Evolutionary conservation across 2,113 vertebrate genomes (phyloP).

Genomic region (Embiotoca jacksoni): DNA sequence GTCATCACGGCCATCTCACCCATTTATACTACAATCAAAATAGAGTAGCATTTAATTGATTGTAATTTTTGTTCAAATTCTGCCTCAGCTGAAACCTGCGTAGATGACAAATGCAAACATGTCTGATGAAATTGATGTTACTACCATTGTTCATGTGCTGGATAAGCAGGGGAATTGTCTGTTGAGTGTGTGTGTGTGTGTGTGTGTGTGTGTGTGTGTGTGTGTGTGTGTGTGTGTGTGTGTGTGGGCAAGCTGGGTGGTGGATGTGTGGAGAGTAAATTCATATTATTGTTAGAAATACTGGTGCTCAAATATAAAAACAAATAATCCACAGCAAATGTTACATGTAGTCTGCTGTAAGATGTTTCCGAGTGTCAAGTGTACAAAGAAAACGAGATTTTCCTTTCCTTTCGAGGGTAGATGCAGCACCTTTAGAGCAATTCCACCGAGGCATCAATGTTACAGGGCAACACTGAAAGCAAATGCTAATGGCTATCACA

Average conservation of each 20-base stretch:
- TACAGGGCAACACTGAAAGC: constrained; percentile 48
- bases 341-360: constrained; percentile 5
- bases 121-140: constrained; percentile 14
- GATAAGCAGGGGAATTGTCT: background rate
- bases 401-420: constrained; percentile 32
- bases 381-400: constrained; percentile 47
- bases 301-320: background rate
- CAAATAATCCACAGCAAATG: constrained; percentile 4
- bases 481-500: constrained; percentile 61
- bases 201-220: background rate
- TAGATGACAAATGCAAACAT: constrained; percentile 30
- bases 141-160: background rate
- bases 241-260: background rate
- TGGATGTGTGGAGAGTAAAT: background rate
- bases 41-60: background rate
- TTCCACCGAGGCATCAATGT: constrained; percentile 44
- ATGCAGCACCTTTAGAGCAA: constrained; percentile 38
- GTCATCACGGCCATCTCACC: no score
- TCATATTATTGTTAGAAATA: background rate
- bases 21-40: no score
- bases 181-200: background rate
- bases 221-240: background rate
- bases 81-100: background rate
- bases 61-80: constrained; percentile 1
- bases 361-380: constrained; percentile 27